Evolutionary conservation across 1,140 invertebrate genomes (phyloP).

Genomic region (Euschistus heros): DNA sequence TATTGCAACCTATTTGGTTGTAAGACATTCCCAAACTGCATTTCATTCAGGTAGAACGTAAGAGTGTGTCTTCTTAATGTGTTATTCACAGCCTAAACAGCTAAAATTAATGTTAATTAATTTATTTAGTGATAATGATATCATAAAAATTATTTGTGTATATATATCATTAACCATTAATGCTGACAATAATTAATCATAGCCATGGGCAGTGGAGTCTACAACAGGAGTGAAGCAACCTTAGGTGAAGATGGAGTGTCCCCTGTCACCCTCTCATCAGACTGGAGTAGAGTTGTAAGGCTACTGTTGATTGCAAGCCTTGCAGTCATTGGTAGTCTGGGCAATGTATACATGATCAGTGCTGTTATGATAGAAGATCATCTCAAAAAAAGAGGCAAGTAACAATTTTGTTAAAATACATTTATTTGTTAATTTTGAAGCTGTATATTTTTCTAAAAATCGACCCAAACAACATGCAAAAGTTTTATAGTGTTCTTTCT

Average conservation of each 20-base stretch:
- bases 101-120: too few species aligned
- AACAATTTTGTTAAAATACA: not conserved
- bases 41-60: too few species aligned
- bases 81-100: too few species aligned
- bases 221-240: constrained; percentile 1
- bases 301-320: constrained; percentile 53
- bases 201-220: constrained; percentile 1
- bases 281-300: constrained; percentile 57
- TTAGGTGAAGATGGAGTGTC: constrained; percentile 20
- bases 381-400: constrained; percentile 52
- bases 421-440: not conserved
- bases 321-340: constrained; percentile 55
- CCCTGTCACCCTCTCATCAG: constrained; percentile 50
- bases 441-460: too few species aligned
- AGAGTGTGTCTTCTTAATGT: too few species aligned
- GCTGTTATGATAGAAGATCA: constrained; percentile 63
- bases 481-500: too few species aligned
- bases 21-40: too few species aligned
- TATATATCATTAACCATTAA: too few species aligned
- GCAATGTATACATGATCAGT: constrained; percentile 65
- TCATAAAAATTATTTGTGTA: too few species aligned
- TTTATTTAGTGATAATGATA: too few species aligned
- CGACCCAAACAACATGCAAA: too few species aligned
- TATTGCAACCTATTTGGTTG: too few species aligned
- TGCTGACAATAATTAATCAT: not conserved